Conservation (phyloP, 2,113 vertebrate species). For the Leucoraja erinaceus region DNA sequence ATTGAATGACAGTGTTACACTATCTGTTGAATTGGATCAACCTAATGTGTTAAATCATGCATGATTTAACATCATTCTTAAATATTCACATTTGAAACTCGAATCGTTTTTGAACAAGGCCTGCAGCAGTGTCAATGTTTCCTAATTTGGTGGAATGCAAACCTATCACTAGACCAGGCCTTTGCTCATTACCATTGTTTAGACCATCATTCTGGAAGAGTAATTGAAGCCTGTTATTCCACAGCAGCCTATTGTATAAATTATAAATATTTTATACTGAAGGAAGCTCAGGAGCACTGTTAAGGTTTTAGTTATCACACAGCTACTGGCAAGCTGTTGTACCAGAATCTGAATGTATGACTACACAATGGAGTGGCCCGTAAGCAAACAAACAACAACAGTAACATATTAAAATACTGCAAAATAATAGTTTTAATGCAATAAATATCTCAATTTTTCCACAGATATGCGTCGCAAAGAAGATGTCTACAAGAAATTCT, state of each 20-base stretch:
- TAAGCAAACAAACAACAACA: neutral
- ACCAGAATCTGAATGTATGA: neutral
- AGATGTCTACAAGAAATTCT: conserved; percentile 95
- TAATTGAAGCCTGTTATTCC: conserved; percentile 28
- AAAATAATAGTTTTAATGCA: neutral
- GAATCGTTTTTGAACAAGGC: neutral
- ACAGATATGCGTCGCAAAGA: conserved; percentile 98
- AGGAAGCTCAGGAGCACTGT: neutral
- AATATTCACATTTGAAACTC: conserved; percentile 36
- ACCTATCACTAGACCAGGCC: neutral
- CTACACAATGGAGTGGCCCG: conserved; percentile 8
- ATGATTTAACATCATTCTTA: conserved; percentile 34
- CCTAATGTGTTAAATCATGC: conserved; percentile 21
- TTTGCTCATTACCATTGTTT: conserved; percentile 26
- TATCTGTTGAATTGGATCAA: neutral
- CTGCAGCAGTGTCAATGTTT: neutral
- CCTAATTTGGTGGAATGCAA: neutral
- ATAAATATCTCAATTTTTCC: conserved; percentile 40
- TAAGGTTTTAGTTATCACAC: neutral
- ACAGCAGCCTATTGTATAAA: conserved; percentile 37
- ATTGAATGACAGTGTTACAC: conserved; percentile 24
- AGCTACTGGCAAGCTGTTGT: neutral
- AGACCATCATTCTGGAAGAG: conserved; percentile 6
- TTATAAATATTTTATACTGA: conserved; percentile 42
- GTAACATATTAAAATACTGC: neutral